Evolutionary conservation across 2,888 invertebrate genomes (phyloP), one percentile per base, ranked within the genome.

Genomic region (Ellobium chinense): DNA sequence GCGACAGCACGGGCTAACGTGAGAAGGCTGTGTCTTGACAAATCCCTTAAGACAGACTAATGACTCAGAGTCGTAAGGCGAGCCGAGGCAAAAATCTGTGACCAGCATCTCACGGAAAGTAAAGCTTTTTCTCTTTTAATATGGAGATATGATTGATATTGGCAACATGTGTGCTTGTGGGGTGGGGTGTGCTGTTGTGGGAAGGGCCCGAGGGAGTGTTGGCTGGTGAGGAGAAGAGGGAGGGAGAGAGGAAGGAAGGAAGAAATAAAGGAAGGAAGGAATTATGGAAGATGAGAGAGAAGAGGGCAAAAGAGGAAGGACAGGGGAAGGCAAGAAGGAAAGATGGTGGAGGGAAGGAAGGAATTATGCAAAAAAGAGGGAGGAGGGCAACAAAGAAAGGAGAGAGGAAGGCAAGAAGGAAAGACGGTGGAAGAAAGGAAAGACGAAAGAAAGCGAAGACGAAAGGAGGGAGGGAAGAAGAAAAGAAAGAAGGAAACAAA

Each of bases 361-460:
- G 46, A 54, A 29, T 27, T 12, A 46, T 21, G 60, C 34, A 36
- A 21, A 36, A 60, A 36, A 60, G 24, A 14, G n/a, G 58, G 12
- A 18, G 36, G 31, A 58, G 58, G 34, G 73, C n/a, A 18, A 58
- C n/a, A 36, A 63, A 37, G 27, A 37, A 27, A 62, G 60, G 14
- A 29, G 29, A 24, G 24, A 21, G 24, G 37, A n/a, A 21, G 24
- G 27, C 36, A 21, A 37, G 62, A 37, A 62, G 37, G 37, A 24
- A 18, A 34, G 62, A 39, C 2, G 37, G 58, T 37, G 60, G 37
- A 31, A 27, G 39, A 46, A 54, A 31, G 60, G 29, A 46, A 62
- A 34, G 39, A 60, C 39, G 70, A 62, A 54, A 78, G 62, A 68
- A 63, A 72, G 72, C 70, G 63, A 70, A 36, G 63, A 72, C 70